phyloP scores from a whole-genome alignment of 2,888 invertebrate species.

The Linnaemya tessellans region DNA sequence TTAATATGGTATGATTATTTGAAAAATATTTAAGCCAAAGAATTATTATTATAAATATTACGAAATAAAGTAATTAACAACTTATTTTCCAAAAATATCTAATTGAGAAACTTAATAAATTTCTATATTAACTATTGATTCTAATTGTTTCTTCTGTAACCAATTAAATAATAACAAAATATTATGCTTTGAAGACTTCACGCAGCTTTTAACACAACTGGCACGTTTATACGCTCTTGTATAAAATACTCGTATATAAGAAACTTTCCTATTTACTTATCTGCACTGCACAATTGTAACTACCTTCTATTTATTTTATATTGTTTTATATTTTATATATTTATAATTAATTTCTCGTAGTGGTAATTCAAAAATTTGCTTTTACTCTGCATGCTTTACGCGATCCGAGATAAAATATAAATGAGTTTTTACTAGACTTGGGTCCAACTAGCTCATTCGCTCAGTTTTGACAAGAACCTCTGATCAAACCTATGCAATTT shows the following conservation, averaged over 20 bases:
- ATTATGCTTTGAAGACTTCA: constrained; percentile 41
- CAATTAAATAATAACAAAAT: constrained; percentile 16
- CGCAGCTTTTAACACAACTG: constrained; percentile 71
- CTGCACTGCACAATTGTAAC: constrained; percentile 66
- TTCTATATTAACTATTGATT: constrained; percentile 80
- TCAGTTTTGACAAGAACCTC: no score
- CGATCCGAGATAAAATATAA: no score
- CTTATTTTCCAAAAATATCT: neutral
- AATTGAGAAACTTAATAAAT: neutral
- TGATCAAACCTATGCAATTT: no score
- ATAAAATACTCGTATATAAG: constrained; percentile 19
- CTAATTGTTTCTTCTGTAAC: constrained; percentile 75
- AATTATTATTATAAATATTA: neutral
- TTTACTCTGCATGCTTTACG: no score
- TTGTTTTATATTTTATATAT: constrained; percentile 1
- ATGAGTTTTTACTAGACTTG: no score
- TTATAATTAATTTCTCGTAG: neutral
- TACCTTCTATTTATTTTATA: constrained; percentile 23
- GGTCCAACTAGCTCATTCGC: no score
- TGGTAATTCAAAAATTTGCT: constrained; percentile 39
- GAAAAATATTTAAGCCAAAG: constrained; percentile 13
- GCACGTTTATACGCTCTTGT: constrained; percentile 63
- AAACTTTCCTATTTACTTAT: constrained; percentile 12
- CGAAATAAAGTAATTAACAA: constrained; percentile 34
- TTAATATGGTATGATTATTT: constrained; percentile 42